Evolutionary conservation across 2,113 vertebrate genomes (phyloP), one percentile per base, ranked within the genome.

Genomic region (Aegotheles bennettii): DNA sequence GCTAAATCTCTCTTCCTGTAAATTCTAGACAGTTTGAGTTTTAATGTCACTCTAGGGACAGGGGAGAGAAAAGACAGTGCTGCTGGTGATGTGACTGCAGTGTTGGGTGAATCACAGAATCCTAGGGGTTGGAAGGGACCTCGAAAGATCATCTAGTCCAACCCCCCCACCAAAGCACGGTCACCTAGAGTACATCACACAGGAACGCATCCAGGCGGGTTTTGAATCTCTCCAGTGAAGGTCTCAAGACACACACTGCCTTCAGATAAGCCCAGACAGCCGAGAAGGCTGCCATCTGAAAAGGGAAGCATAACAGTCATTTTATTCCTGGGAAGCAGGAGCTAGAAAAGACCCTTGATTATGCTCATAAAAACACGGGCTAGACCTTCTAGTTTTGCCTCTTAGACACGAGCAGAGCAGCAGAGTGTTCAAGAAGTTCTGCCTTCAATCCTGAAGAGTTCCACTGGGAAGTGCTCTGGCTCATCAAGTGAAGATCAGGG

Each of bases 11-110:
- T 93, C 59, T 70, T 79, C 26, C 70, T 85, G 54, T 65, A 85
- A 94, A 80, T 45, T 80, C 12, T 43, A 83, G 81, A 79, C 36
- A 93, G 84, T 59, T 80, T 77, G 71, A 89, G 83, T 83, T 85
- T 84, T 86, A 69, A 1, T 42, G n/a, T 54, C 31, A 63, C 67
- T 76, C 31, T 20, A 21, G 23, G 53, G 78, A 80, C 17, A 77
- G 25, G 6, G 20, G 15, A 71, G 40, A 63, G 24, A 73, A 56
- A 91, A 61, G 19, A 33, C 48, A 82, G 74, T 28, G 50, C 57
- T 94, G 81, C 69, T 57, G 40, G 7, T 67, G 91, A 61, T 61
- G 76, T 60, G 73, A 56, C 38, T 53, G 79, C 78, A 80, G 76
- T 1, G 11, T 63, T 16, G 48, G 42, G 60, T 50, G n/a, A n/a